Conservation (phyloP, 2,888 invertebrate genomes). For the Aromia moschata region DNA sequence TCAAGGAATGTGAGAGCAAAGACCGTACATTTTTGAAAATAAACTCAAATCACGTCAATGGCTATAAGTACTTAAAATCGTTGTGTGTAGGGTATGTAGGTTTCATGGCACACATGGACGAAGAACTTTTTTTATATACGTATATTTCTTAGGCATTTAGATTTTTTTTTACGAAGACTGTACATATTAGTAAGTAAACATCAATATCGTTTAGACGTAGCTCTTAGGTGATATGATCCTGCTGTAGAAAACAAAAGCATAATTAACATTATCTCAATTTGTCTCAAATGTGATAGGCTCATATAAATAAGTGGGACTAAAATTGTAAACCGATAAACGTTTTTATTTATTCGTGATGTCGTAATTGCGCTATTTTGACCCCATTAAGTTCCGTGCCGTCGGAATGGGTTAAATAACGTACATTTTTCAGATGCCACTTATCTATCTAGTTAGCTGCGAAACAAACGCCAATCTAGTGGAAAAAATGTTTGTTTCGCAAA, state of each 20-base stretch:
- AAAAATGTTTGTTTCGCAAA: no score
- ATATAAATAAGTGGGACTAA: slow-evolving; percentile 10
- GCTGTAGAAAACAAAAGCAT: background rate
- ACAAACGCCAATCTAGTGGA: no score
- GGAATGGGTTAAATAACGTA: no score
- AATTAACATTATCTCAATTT: slow-evolving; percentile 5
- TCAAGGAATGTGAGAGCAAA: no score
- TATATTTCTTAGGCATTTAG: slow-evolving; percentile 11
- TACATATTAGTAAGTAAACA: slow-evolving; percentile 8
- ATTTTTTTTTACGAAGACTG: slow-evolving; percentile 16
- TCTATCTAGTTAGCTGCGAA: no score
- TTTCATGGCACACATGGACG: slow-evolving; percentile 1
- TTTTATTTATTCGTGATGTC: no score
- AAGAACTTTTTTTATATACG: slow-evolving; percentile 5
- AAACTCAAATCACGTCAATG: slow-evolving; percentile 1
- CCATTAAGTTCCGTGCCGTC: no score
- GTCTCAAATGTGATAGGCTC: slow-evolving; percentile 15
- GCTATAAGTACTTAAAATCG: slow-evolving; percentile 26
- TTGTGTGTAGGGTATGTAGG: background rate
- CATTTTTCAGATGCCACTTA: no score
- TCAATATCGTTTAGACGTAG: background rate
- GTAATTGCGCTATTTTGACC: no score
- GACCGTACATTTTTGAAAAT: no score
- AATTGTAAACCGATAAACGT: no score
- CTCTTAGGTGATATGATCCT: slow-evolving; percentile 4